Evolutionary conservation across 1,140 invertebrate genomes (phyloP).

Genomic region (Contarinia nasturtii): DNA sequence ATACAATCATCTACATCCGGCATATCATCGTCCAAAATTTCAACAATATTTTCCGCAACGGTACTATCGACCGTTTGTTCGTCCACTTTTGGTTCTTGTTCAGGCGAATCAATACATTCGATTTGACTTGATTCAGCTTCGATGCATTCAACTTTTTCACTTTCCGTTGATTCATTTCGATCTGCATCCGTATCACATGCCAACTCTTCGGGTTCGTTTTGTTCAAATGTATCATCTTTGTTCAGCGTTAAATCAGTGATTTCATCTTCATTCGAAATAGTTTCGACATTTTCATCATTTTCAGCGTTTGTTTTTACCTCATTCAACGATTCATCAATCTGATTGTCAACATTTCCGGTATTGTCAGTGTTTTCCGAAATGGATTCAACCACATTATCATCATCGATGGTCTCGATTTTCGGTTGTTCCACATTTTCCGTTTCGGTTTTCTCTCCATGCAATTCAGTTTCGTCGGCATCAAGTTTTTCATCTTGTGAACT

Average conservation of each 20-base stretch:
- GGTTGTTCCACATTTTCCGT: slow-evolving; percentile 7
- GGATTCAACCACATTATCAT: not conserved
- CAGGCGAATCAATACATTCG: slow-evolving; percentile 14
- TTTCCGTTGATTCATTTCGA: not conserved
- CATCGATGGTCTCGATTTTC: slow-evolving; percentile 7
- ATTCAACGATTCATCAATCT: slow-evolving; percentile 20
- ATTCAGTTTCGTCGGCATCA: slow-evolving; percentile 16
- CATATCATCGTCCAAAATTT: slow-evolving; percentile 9
- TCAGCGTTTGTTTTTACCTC: slow-evolving; percentile 14
- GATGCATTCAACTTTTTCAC: slow-evolving; percentile 2
- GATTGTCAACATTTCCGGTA: slow-evolving; percentile 1
- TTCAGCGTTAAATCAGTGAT: slow-evolving; percentile 7
- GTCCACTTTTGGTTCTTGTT: slow-evolving; percentile 10
- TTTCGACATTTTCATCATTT: slow-evolving; percentile 10
- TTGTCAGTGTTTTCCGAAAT: too few relatives aligned
- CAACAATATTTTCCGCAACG: slow-evolving; percentile 6
- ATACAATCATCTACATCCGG: slow-evolving; percentile 2
- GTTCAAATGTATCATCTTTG: slow-evolving; percentile 5
- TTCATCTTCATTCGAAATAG: slow-evolving; percentile 7
- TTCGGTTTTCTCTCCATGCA: slow-evolving; percentile 10
- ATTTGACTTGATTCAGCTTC: slow-evolving; percentile 8
- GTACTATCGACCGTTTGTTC: slow-evolving; percentile 11
- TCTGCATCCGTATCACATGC: slow-evolving; percentile 1
- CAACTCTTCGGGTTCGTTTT: slow-evolving; percentile 7
- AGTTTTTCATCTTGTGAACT: slow-evolving; percentile 3